Evolutionary conservation across 1,140 invertebrate genomes (phyloP), one percentile per base, ranked within the genome.

Genomic region (Eciton burchellii): DNA sequence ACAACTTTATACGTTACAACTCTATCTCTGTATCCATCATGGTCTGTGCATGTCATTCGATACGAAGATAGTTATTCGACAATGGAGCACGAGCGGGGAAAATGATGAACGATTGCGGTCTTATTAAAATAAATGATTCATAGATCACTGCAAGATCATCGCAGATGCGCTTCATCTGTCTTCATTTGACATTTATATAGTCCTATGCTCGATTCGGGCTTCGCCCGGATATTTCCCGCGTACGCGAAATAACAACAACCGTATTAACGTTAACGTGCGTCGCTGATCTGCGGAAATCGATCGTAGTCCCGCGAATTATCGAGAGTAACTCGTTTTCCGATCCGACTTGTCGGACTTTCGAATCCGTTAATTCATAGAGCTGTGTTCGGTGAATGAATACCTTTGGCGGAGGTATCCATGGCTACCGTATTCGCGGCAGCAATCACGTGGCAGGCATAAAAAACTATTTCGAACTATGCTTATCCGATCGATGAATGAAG

Each of bases 401-500:
- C 49, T 35, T 35, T 26, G 9, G n/a, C 0, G 8, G 19, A 59
- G 4, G 3, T 26, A 65, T 65, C 65, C 59, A 29, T 29, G 12
- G 21, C 24, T n/a, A 45, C 26, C 63, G 3, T n/a, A n/a, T 24
- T 3, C 49, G 35, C 35, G 6, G 35, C 16, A 41, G 1, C 45
- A 41, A 65, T 49, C 9, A 19, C 41, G 16, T 41, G n/a, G n/a
- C 24, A 12, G 41, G 26, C 5, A 29, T 0, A 5, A 11, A 14
- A 21, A 26, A 57, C n/a, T 12, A 79, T 79, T 59, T 57, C 43
- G 21, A n/a, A 54, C 60, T 88, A 60, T 35, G 49, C 65, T 74
- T 71, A 43, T 45, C 81, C 43, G 72, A 89, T 88, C 16, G 82
- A 89, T 79, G 74, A 88, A 62, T 29, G 66, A 70, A 72, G 66